phyloP scores from a whole-genome alignment of 2,888 invertebrate genomes.

The Rhogogaster chlorosoma region DNA sequence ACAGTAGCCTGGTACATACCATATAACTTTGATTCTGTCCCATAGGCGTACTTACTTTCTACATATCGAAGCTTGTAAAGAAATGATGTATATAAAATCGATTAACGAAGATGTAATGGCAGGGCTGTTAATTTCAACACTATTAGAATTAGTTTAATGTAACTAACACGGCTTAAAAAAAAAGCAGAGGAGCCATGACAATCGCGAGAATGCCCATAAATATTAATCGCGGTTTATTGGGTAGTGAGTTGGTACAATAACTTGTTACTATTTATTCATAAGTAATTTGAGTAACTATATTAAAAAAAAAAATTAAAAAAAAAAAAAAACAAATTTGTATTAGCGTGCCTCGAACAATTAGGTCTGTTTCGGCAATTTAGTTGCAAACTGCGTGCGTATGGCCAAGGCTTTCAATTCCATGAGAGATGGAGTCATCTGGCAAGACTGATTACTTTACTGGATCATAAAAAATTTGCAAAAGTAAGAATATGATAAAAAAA shows the following conservation, averaged over 20 bases:
- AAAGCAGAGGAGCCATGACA: constrained; percentile 71
- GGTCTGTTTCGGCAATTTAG: constrained; percentile 57
- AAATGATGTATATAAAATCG: constrained; percentile 53
- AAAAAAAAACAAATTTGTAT: constrained; percentile 39
- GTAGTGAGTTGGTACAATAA: constrained; percentile 52
- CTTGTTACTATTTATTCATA: constrained; percentile 53
- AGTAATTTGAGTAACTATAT: constrained; percentile 50
- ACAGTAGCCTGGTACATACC: constrained; percentile 49
- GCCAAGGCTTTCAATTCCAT: constrained; percentile 71
- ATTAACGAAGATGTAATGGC: constrained; percentile 62
- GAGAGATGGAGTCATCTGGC: constrained; percentile 66
- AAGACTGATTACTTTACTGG: constrained; percentile 71
- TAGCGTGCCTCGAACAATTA: constrained; percentile 62
- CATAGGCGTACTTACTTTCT: constrained; percentile 70
- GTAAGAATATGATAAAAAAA: constrained; percentile 40
- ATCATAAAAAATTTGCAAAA: constrained; percentile 54
- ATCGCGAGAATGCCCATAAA: constrained; percentile 57
- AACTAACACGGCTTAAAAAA: constrained; percentile 52
- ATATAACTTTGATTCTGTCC: constrained; percentile 65
- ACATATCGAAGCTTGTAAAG: constrained; percentile 62
- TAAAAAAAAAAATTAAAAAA: constrained; percentile 27
- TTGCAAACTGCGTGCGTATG: constrained; percentile 69
- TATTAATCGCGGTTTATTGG: constrained; percentile 49
- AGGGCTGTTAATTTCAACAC: constrained; percentile 65
- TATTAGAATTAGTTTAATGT: constrained; percentile 64